Base-by-base conservation (phyloP, 2,113 vertebrate species). In the Sylvilagus bachmani region DNA sequence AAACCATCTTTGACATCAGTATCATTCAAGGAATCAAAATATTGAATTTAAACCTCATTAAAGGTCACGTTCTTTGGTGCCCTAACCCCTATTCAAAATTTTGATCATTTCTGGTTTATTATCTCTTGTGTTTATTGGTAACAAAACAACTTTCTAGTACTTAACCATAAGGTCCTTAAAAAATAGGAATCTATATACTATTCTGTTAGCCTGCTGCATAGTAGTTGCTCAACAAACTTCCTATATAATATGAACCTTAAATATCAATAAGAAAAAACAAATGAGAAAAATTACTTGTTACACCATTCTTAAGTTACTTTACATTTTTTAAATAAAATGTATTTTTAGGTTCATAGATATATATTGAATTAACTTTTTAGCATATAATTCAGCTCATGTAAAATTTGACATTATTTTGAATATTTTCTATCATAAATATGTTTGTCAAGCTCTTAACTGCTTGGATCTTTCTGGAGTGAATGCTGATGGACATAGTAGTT, bases 41-140 rank as follows among this genome's bases (percentile, higher is more conserved):
- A 70, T 61, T 85, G 24, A 88, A 16, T 70, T 82, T 78, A 19
- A 85, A 33, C 51, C 51, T 90, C 58, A 25, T 36, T 78, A 82
- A 88, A 96, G 16, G 27, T 92, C 31, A 88, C 88, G 77, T 1
- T 70, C 58, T 51, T 80, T 64, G 51, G 73, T 86, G 74, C 92
- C 4, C 79, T 87, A 94, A 90, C 74, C 58, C 29, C n/a, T 86
- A 78, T 90, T 77, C 77, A 94, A 94, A 93, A 73, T 24, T 38
- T 91, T 67, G 80, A 83, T 83, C 13, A 71, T 87, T 89, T 92
- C 73, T 22, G 24, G 64, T 74, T 87, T 19, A 71, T 75, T 81
- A 36, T 87, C 9, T 9, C 16, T 92, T 82, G 27, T 44, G 82
- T 81, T 94, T 91, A 61, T 87, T 81, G 49, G 33, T 36, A 94